Percentiles rank a stretch among this genome's conserved stretches.
Conservation (phyloP, 1,140 invertebrate species). For the Pseudomyrmex pallidus region DNA sequence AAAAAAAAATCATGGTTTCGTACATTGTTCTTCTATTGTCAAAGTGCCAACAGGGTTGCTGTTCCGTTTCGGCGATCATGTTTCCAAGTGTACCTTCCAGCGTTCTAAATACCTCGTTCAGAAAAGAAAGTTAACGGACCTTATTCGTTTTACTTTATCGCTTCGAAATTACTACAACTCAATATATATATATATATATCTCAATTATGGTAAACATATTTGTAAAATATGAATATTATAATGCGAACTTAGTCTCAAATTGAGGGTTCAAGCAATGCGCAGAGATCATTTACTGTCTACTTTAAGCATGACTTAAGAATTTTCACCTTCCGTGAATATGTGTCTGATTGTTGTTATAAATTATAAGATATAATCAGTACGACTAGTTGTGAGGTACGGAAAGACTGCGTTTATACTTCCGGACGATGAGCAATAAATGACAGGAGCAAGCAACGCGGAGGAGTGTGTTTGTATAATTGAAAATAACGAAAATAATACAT, state of each 20-base stretch:
- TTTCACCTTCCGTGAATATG: conserved; percentile 23
- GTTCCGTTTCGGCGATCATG: conserved; percentile 18
- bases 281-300: conserved; percentile 9
- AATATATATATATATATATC: too few species aligned
- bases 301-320: conserved; percentile 21
- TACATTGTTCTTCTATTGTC: conserved; percentile 16
- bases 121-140: not conserved
- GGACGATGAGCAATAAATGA: too few species aligned
- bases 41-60: conserved; percentile 41
- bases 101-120: conserved; percentile 33
- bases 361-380: conserved; percentile 30
- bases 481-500: too few species aligned
- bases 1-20: not conserved
- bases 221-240: conserved; percentile 24
- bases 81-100: conserved; percentile 40
- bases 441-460: too few species aligned
- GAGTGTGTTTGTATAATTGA: too few species aligned
- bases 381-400: conserved; percentile 15
- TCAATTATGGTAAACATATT: not conserved
- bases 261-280: conserved; percentile 34
- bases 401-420: too few species aligned
- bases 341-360: conserved; percentile 12
- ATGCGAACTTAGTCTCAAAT: not conserved
- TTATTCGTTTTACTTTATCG: not conserved
- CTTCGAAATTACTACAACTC: not conserved